These are phyloP conservation scores for Bubo scandiacus DNA, from an alignment of 2,113 vertebrate species.

Conservation along the genomic window DNA sequence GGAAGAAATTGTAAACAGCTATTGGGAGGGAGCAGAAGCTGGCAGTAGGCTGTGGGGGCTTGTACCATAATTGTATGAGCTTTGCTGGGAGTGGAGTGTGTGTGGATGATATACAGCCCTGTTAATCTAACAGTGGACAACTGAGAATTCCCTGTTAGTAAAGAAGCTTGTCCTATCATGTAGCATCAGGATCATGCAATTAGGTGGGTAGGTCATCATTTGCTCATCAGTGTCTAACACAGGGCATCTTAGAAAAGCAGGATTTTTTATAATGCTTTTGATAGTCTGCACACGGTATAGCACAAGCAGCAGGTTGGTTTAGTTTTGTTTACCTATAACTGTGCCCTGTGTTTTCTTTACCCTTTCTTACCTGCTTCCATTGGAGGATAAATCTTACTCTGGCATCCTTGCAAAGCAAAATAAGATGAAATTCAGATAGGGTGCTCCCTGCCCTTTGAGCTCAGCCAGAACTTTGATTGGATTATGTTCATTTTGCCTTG, in stretches of 20 bases:
- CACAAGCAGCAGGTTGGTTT: slow-evolving; percentile 29
- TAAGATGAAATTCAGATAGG: slow-evolving; percentile 23
- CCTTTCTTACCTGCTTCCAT: not conserved
- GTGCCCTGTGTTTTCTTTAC: not conserved
- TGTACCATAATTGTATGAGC: not conserved
- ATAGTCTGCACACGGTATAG: not conserved
- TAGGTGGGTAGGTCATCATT: not conserved
- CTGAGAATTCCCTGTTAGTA: not conserved
- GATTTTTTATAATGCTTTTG: not conserved
- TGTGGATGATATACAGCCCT: not conserved
- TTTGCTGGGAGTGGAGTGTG: not conserved
- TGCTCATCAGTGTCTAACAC: not conserved
- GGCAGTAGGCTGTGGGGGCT: not conserved
- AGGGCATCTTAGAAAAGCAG: not conserved
- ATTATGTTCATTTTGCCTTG: not conserved
- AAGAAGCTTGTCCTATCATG: not conserved
- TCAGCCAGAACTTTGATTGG: not conserved
- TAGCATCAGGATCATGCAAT: not conserved
- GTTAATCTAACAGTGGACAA: not conserved
- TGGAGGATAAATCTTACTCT: not conserved
- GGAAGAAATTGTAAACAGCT: not conserved
- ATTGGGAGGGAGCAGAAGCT: not conserved
- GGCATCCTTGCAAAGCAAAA: not conserved
- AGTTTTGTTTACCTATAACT: slow-evolving; percentile 31
- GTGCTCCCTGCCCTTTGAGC: not conserved